Evolutionary conservation across 2,888 invertebrate genomes (phyloP), one percentile per base, ranked within the genome.

Genomic region (Chrysopilus asiliformis): DNA sequence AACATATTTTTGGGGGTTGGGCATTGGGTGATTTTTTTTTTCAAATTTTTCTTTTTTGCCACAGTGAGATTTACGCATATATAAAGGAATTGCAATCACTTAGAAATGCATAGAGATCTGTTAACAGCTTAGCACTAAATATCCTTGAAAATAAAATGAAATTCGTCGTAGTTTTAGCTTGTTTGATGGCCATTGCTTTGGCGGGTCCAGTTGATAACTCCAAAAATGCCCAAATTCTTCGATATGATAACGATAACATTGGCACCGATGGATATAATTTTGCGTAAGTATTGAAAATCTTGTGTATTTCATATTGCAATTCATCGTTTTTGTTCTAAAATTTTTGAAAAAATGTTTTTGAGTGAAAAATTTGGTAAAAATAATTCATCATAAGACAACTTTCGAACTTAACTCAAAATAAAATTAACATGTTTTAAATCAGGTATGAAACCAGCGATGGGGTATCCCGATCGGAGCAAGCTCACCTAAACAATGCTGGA

Each of bases 231-330:
- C 68, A 70, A 50, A 66, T 77, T 43, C 45, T 74, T 32, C 70
- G 71, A 43, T 74, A 72, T 50, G 75, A 76, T 28, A 63, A 65
- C 41, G 69, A 76, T 53, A 72, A 72, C 47, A 63, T 64, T 40
- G 72, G 71, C 36, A 49, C 65, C 13, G 68, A 67, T 45, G 60
- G 65, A 28, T 72, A 71, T 55, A 66, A 57, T 44, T 71, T 67
- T 43, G 65, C 58, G 67, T 66, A 58, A 64, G 67, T 49, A n/a
- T n/a, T n/a, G n/a, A n/a, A n/a, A n/a, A n/a, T n/a, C n/a, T n/a
- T n/a, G n/a, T n/a, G 10, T 10, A 22, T 22, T 22, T 22, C 10
- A 22, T 22, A 8, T 22, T 22, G 10, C 22, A 22, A 22, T 8
- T 22, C 10, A 22, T 22, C 22, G 7, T 8, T 8, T 22, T 22